A percentile compares a stretch with the other conserved stretches of the same genome.
Evolutionary conservation across 2,113 vertebrate genomes (phyloP).

Genomic region (Anoura caudifer): DNA sequence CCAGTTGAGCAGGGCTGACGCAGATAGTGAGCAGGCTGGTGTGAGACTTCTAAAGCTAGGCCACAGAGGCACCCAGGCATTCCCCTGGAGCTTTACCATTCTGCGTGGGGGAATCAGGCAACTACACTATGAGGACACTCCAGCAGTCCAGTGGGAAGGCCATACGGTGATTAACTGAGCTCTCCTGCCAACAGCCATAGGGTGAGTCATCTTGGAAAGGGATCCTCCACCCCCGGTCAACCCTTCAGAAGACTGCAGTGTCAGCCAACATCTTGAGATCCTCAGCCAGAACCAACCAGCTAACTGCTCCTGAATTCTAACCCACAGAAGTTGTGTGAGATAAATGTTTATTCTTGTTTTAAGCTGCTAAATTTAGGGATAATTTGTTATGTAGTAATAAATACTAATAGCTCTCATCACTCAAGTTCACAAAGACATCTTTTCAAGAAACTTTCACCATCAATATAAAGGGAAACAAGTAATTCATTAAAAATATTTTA

Average conservation of each 20-base stretch:
- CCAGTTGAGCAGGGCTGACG: not conserved
- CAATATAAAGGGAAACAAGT: not conserved
- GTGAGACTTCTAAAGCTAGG: not conserved
- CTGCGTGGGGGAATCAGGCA: not conserved
- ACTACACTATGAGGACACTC: not conserved
- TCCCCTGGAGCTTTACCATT: not conserved
- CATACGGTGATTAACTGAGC: not conserved
- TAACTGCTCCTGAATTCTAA: not conserved
- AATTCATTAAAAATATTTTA: not conserved
- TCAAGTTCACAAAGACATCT: not conserved
- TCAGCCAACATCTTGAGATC: not conserved
- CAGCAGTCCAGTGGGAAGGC: not conserved
- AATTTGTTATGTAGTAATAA: not conserved
- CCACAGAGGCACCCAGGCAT: not conserved
- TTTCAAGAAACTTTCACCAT: conserved; percentile 4
- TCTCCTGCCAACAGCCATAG: not conserved
- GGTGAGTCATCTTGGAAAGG: not conserved
- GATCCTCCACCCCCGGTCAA: not conserved
- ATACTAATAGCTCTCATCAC: not conserved
- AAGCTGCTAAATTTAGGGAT: not conserved
- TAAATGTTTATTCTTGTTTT: not conserved
- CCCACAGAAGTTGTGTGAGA: not conserved
- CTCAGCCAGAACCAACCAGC: not conserved
- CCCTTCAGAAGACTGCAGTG: too few species aligned
- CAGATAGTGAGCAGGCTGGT: rapidly evolving